phyloP scores from a whole-genome alignment of 2,888 invertebrate species.

The Diachrysia chrysitis region DNA sequence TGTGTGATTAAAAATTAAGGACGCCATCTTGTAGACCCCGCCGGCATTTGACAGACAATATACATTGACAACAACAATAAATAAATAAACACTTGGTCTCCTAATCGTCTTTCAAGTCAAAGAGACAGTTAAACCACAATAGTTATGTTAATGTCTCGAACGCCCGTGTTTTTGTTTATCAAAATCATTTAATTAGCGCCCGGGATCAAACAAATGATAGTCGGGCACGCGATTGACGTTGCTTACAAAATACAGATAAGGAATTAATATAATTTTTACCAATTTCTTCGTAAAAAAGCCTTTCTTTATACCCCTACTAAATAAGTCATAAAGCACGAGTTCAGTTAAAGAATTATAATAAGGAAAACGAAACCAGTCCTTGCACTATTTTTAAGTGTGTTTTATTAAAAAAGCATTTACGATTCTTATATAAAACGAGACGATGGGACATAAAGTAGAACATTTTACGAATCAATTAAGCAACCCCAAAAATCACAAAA shows the following conservation, averaged over 20 bases:
- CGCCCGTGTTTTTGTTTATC: conserved; percentile 65
- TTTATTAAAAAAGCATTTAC: background rate
- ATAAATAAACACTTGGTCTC: conserved; percentile 5
- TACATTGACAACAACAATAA: background rate
- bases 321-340: too few species aligned
- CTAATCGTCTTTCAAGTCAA: conserved; percentile 29
- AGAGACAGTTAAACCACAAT: conserved; percentile 44
- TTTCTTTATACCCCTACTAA: too few species aligned
- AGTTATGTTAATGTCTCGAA: conserved; percentile 56
- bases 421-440: background rate
- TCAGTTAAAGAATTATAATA: too few species aligned
- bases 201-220: conserved; percentile 59
- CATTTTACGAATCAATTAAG: conserved; percentile 25
- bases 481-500: conserved; percentile 15
- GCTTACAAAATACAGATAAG: background rate
- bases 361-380: too few species aligned
- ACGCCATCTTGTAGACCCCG: background rate
- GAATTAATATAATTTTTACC: background rate
- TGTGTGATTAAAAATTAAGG: conserved; percentile 1
- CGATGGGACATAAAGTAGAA: background rate
- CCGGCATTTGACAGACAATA: background rate
- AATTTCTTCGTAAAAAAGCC: background rate
- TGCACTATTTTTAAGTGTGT: too few species aligned
- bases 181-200: conserved; percentile 69
- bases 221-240: conserved; percentile 61